Base-by-base conservation (phyloP, 2,888 invertebrate genomes). In the Cephus rjabovi region DNA sequence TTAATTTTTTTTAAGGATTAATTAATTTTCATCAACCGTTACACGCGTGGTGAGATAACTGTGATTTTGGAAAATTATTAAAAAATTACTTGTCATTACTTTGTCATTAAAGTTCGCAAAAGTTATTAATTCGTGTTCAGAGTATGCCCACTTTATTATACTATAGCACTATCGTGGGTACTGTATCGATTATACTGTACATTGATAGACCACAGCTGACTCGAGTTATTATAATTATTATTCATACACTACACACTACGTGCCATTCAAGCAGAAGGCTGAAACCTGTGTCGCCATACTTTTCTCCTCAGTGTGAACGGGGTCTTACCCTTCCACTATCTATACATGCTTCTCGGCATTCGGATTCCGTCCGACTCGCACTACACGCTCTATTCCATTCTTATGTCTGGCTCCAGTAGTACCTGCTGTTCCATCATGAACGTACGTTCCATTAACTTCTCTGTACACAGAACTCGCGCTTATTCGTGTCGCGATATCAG, bases 281-380 rank as follows among this genome's bases (percentile, higher is more conserved):
- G 4, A 34, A 31, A 23, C 33, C 33, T 12, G 37, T 37, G 33
- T 23, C 33, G 73, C 3, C 30, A n/a, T 11, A 73, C 31, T 34
- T 33, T 31, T 23, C 34, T 11, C 12, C 4, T 11, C 34, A 2
- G 56, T 56, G 56, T 56, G 56, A 56, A 56, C 56, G 56, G 23
- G 56, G 56, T 56, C 56, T 56, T 31, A 73, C 73, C 33, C 34
- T 34, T 34, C 73, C 30, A 34, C 73, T 73, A 4, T 23, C 33
- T 73, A 73, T 73, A 34, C 69, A n/a, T 71, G 35, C 71, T 71
- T 35, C 76, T 76, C 70, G 69, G 69, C 70, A 69, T 71, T 71
- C 76, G 76, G 34, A 31, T 69, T 76, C 37, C 70, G 35, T 37
- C 40, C 34, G 69, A 34, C 75, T 31, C 30, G 23, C 75, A 30